These are phyloP conservation scores for Theocolax elegans DNA, from an alignment of 1,140 invertebrate genomes.

Conservation along the genomic window DNA sequence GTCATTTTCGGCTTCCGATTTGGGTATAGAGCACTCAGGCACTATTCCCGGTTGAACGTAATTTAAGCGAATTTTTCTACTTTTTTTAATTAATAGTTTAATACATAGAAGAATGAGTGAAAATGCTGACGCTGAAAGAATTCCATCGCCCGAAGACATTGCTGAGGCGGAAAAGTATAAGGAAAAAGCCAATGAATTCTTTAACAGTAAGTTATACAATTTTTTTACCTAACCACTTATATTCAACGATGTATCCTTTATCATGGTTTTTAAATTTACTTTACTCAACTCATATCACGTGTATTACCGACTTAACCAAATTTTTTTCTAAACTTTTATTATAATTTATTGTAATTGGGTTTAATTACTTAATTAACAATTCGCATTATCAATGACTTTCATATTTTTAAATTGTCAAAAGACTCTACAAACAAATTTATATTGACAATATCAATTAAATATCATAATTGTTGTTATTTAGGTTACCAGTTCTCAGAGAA, in stretches of 20 bases:
- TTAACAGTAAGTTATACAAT: slow-evolving; percentile 78
- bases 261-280: neutral
- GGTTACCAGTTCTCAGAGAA: no score
- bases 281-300: slow-evolving; percentile 48
- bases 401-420: neutral
- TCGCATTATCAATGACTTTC: neutral
- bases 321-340: slow-evolving; percentile 47
- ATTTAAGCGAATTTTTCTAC: slow-evolving; percentile 42
- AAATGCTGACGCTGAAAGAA: slow-evolving; percentile 47
- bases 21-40: no score
- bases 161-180: slow-evolving; percentile 80
- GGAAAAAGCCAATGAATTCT: slow-evolving; percentile 85
- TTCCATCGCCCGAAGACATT: slow-evolving; percentile 60
- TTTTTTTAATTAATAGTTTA: slow-evolving; percentile 35
- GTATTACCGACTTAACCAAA: slow-evolving; percentile 54
- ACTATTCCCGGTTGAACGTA: neutral
- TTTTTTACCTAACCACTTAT: slow-evolving; percentile 4
- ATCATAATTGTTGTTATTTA: no score
- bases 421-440: neutral
- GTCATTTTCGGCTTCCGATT: no score
- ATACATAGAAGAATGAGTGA: slow-evolving; percentile 49
- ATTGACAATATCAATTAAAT: neutral
- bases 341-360: slow-evolving; percentile 43
- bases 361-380: slow-evolving; percentile 2
- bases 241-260: no score